These are phyloP conservation scores for Papilio protenor DNA, from an alignment of 2,888 invertebrate species.

Conservation along the genomic window DNA sequence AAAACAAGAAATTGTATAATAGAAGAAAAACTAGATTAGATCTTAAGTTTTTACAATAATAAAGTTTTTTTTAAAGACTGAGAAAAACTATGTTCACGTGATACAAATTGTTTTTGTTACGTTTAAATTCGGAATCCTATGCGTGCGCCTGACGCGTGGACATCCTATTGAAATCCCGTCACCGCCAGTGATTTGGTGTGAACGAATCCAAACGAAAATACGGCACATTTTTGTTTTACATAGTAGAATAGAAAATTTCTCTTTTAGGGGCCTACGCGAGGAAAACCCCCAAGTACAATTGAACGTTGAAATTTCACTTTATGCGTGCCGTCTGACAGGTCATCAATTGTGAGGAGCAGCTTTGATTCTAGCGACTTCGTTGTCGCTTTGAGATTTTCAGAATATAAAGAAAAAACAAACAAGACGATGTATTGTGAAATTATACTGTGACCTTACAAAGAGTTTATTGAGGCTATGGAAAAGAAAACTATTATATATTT, in stretches of 20 bases:
- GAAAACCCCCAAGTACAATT: slow-evolving; percentile 59
- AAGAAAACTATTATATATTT: neutral
- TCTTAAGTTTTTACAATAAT: neutral
- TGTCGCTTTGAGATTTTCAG: slow-evolving; percentile 45
- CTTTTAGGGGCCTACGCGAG: slow-evolving; percentile 47
- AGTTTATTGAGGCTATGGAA: neutral
- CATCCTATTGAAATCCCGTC: slow-evolving; percentile 74
- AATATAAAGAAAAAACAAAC: slow-evolving; percentile 21
- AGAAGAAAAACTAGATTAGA: neutral
- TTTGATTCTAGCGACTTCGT: slow-evolving; percentile 56
- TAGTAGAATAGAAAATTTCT: slow-evolving; percentile 72
- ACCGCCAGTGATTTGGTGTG: slow-evolving; percentile 70
- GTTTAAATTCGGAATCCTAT: neutral
- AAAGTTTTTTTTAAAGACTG: neutral
- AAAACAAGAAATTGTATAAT: neutral
- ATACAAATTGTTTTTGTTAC: neutral
- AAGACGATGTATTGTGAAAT: slow-evolving; percentile 1
- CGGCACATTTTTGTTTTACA: slow-evolving; percentile 81
- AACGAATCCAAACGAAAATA: slow-evolving; percentile 75
- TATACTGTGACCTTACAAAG: neutral
- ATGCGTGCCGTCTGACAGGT: slow-evolving; percentile 66
- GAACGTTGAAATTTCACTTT: slow-evolving; percentile 51
- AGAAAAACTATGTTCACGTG: neutral
- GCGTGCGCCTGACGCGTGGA: slow-evolving; percentile 47
- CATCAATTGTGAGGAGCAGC: slow-evolving; percentile 64